Base-by-base conservation (phyloP, 2,888 invertebrate genomes). In the Hedychridium roseum region DNA sequence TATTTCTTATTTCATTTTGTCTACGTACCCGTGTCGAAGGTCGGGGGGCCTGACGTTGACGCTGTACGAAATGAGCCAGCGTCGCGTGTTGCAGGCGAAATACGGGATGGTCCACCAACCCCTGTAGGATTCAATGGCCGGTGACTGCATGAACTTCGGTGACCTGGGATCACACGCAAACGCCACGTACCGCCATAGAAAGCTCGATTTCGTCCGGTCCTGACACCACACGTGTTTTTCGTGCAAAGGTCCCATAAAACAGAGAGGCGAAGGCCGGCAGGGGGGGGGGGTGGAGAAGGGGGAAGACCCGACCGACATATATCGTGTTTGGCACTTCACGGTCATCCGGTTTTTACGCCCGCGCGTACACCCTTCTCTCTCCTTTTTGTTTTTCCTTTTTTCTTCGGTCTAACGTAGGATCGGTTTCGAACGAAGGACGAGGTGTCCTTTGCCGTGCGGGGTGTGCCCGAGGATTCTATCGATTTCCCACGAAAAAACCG, bases 51-150 rank as follows among this genome's bases (percentile, higher is more conserved):
- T 54, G 32, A 71, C 58, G 46, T 71, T 69, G 15, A 92, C 88
- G 57, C 91, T 92, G 78, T 94, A 94, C 2, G 93, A 92, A 37
- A 94, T 82, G 63, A 94, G 82, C 94, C 94, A 94, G 52, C 87
- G 84, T 59, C 86, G 84, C 18, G 85, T 83, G 50, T 85, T 85
- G 79, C 94, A 94, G 60, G 91, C 91, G 78, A 89, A 93, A 77
- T 94, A 94, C 0, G 94, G 94, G 68, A 85, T 88, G 12, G 93
- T 94, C 94, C 94, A 94, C 88, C 91, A 90, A 16, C 92, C 91
- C 68, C 86, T 81, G 53, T 84, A 84, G 50, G 86, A 84, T 48
- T 83, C 81, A 42, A 85, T 84, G n/a, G 84, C 82, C 11, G 86
- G 85, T 38, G 85, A 84, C 47, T 84, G 81, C 82, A 88, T 85